Conservation (phyloP, 2,888 invertebrate genomes). For the Teinopalpus imperialis region DNA sequence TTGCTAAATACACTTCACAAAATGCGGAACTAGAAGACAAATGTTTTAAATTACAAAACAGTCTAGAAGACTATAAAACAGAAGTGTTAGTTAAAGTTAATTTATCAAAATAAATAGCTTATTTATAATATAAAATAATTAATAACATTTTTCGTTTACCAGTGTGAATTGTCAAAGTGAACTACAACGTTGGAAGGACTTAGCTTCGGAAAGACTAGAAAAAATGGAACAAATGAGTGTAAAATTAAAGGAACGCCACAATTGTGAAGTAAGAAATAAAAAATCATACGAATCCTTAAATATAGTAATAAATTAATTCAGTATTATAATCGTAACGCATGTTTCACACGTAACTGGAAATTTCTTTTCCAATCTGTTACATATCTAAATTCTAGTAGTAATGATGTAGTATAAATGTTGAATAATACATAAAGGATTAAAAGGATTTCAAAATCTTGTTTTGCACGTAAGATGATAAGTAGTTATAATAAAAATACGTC, state of each 20-base stretch:
- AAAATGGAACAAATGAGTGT: constrained; percentile 84
- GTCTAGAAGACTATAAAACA: constrained; percentile 61
- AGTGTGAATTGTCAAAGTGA: constrained; percentile 63
- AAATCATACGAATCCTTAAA: too few relatives aligned
- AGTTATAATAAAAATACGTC: too few relatives aligned
- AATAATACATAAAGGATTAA: too few relatives aligned
- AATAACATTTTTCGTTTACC: constrained; percentile 29
- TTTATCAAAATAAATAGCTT: background rate
- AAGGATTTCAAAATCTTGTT: too few relatives aligned
- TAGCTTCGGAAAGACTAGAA: constrained; percentile 84
- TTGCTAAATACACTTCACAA: constrained; percentile 66
- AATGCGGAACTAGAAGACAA: constrained; percentile 63
- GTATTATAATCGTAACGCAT: too few relatives aligned
- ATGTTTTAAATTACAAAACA: constrained; percentile 66
- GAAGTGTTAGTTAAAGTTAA: constrained; percentile 70
- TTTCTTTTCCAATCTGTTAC: too few relatives aligned
- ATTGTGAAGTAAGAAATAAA: constrained; percentile 68
- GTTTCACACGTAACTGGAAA: too few relatives aligned
- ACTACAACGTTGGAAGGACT: constrained; percentile 83
- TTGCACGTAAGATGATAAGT: too few relatives aligned
- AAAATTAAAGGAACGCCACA: constrained; percentile 84
- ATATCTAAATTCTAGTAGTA: too few relatives aligned
- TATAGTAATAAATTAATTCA: too few relatives aligned
- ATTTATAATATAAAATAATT: background rate
- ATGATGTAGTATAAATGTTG: too few relatives aligned